Percentiles rank a stretch among this genome's conserved stretches.
These are phyloP conservation scores for Apocrypta bakeri DNA, from an alignment of 1,140 invertebrate species.

Conservation along the genomic window DNA sequence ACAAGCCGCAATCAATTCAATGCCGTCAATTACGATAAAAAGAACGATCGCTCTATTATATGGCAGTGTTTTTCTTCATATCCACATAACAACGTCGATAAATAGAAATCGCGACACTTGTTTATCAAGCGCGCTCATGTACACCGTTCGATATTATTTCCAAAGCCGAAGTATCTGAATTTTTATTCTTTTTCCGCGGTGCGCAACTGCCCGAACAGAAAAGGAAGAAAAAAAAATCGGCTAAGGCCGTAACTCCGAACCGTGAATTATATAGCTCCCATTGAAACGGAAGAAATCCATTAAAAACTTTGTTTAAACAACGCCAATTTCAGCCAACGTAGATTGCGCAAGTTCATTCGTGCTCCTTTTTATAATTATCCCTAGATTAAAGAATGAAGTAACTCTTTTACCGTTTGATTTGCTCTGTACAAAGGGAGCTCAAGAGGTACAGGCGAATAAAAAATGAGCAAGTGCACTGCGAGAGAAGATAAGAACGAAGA, in stretches of 20 bases:
- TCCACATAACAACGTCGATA: background rate
- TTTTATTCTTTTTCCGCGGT: too few species aligned
- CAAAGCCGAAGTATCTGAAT: too few species aligned
- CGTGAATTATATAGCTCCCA: background rate
- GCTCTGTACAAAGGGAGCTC: background rate
- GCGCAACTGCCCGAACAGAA: too few species aligned
- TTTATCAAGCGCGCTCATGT: background rate
- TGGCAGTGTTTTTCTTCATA: too few species aligned
- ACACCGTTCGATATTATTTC: background rate
- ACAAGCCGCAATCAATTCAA: background rate
- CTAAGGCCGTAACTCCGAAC: background rate
- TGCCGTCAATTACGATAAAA: background rate
- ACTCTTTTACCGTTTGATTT: constrained; percentile 6
- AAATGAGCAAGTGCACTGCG: constrained; percentile 16
- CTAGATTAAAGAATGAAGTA: background rate
- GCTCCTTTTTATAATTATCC: background rate
- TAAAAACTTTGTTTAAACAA: background rate
- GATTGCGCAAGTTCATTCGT: background rate
- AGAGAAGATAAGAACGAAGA: too few species aligned
- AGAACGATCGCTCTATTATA: too few species aligned
- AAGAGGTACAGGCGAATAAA: background rate
- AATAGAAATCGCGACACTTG: background rate
- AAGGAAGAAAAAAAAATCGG: too few species aligned
- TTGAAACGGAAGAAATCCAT: background rate
- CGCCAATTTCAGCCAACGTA: background rate